Conservation (phyloP, 2,797 vertebrate species). For the Protosalanx chinensis region DNA sequence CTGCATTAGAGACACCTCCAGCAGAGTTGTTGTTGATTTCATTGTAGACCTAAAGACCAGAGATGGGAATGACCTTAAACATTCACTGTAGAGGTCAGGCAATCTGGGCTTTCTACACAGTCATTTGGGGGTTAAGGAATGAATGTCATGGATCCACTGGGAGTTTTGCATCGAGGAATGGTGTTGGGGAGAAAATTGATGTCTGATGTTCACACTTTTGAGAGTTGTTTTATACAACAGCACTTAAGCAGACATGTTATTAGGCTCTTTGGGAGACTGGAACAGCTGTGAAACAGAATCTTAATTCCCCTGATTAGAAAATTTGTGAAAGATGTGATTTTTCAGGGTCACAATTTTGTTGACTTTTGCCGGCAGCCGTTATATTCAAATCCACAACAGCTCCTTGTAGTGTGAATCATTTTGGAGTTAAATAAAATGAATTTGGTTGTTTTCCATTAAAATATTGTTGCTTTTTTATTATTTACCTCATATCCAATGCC, state of each 20-base stretch:
- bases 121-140: slow-evolving; percentile 32
- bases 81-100: slow-evolving; percentile 36
- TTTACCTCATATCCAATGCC: slow-evolving; percentile 84
- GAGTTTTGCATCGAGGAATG: slow-evolving; percentile 36
- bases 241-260: slow-evolving; percentile 39
- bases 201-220: slow-evolving; percentile 52
- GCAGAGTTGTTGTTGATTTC: slow-evolving; percentile 12
- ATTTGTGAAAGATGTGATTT: slow-evolving; percentile 31
- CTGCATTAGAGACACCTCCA: not conserved
- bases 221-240: slow-evolving; percentile 47
- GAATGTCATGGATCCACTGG: slow-evolving; percentile 44
- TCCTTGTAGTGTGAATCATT: slow-evolving; percentile 49
- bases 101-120: slow-evolving; percentile 24
- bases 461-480: slow-evolving; percentile 27
- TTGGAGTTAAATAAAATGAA: not conserved
- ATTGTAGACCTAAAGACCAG: slow-evolving; percentile 22
- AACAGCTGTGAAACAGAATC: slow-evolving; percentile 55
- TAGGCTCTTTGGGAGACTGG: slow-evolving; percentile 39
- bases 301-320: slow-evolving; percentile 57
- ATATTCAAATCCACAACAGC: slow-evolving; percentile 36
- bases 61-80: slow-evolving; percentile 38
- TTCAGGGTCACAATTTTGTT: slow-evolving; percentile 49
- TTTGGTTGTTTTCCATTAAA: slow-evolving; percentile 27
- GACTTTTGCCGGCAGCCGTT: slow-evolving; percentile 32
- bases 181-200: slow-evolving; percentile 55